Conservation (phyloP, 1,140 invertebrate genomes). For the Campoletis sonorensis region DNA sequence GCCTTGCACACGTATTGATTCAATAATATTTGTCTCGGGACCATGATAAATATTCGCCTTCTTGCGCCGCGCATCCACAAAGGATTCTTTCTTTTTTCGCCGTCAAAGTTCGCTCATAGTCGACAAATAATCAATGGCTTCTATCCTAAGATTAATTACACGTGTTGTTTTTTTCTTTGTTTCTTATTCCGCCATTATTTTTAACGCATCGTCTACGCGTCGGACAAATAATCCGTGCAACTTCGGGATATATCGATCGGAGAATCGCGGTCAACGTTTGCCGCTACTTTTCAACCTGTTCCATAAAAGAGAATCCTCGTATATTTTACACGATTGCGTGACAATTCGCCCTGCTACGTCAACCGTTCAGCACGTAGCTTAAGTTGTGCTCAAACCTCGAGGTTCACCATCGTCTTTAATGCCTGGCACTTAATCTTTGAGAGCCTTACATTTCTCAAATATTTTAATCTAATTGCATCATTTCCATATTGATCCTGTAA, state of each 20-base stretch:
- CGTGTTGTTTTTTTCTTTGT: background rate
- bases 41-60: background rate
- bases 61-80: background rate
- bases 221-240: background rate
- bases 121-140: background rate
- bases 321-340: background rate
- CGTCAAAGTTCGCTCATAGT: background rate
- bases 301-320: background rate
- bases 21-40: background rate
- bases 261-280: background rate
- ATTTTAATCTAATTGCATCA: too few relatives aligned
- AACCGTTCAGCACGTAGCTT: background rate
- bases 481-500: too few relatives aligned
- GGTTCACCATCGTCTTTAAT: background rate
- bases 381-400: background rate
- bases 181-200: conserved; percentile 5
- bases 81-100: background rate
- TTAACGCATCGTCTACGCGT: conserved; percentile 17
- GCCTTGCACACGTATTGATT: background rate
- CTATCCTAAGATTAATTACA: conserved; percentile 6
- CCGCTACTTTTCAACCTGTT: background rate
- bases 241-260: background rate
- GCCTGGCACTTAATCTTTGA: too few relatives aligned
- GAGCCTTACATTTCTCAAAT: too few relatives aligned
- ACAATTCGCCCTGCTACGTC: background rate